A percentile compares a stretch with the other conserved stretches of the same genome.
Conservation (phyloP, 1,140 invertebrate genomes). For the Camponotus pennsylvanicus region DNA sequence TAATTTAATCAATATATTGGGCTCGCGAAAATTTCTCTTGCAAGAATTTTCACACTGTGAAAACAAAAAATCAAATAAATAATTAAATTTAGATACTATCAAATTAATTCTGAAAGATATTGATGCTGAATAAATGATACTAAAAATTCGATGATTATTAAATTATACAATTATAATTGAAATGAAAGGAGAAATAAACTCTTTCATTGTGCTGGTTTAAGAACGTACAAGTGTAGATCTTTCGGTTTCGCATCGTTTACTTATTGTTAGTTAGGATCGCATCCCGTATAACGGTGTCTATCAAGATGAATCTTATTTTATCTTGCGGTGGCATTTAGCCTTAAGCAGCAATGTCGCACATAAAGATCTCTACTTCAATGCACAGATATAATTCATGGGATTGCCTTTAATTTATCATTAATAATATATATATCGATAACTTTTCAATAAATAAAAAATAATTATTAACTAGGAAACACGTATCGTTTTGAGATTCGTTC, state of each 20-base stretch:
- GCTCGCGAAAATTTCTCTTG: background rate
- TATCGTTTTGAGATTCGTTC: too few species aligned
- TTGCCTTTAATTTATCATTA: background rate
- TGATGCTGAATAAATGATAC: background rate
- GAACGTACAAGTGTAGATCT: background rate
- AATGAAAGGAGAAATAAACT: background rate
- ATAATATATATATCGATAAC: background rate
- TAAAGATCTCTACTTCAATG: slow-evolving; percentile 1
- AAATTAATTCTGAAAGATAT: background rate
- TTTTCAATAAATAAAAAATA: too few species aligned
- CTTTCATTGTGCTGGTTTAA: background rate
- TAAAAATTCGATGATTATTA: background rate
- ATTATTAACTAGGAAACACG: too few species aligned
- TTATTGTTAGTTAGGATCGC: slow-evolving; percentile 13
- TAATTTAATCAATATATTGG: background rate
- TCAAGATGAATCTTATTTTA: slow-evolving; percentile 64
- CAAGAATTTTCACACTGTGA: background rate
- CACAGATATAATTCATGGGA: background rate
- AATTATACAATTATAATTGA: background rate
- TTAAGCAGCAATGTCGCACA: slow-evolving; percentile 16
- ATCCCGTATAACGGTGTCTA: slow-evolving; percentile 61
- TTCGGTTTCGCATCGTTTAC: slow-evolving; percentile 39
- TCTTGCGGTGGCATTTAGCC: background rate
- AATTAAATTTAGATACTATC: background rate
- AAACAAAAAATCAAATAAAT: background rate